Conservation (phyloP, 2,113 vertebrate genomes). For the Podilymbus podiceps region DNA sequence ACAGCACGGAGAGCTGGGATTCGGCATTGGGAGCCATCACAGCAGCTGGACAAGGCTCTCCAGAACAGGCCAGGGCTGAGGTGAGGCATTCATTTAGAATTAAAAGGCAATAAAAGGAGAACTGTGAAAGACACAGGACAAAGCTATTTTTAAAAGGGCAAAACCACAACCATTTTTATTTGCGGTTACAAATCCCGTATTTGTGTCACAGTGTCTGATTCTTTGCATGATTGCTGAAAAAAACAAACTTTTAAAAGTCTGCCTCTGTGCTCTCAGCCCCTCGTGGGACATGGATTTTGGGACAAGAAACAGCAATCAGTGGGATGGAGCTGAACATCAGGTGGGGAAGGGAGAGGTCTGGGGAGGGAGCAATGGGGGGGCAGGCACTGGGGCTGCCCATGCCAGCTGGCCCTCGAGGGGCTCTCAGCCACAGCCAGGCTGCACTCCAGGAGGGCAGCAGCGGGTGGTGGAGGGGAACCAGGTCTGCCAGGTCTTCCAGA, state of each 20-base stretch:
- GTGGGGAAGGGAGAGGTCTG: not conserved
- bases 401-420: accelerated
- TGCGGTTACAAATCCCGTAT: constrained; percentile 43
- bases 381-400: not conserved
- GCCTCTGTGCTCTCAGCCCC: not conserved
- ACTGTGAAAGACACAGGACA: constrained; percentile 48
- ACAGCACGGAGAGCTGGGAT: not conserved
- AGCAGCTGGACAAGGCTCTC: not conserved
- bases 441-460: accelerated
- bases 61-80: constrained; percentile 29
- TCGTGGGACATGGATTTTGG: not conserved
- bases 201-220: constrained; percentile 60
- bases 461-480: accelerated
- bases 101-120: constrained; percentile 57
- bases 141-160: constrained; percentile 65
- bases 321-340: not conserved
- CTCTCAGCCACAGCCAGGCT: not conserved
- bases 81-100: constrained; percentile 31
- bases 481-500: not conserved
- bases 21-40: not conserved
- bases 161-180: constrained; percentile 61
- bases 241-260: constrained; percentile 1
- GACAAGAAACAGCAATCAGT: not conserved
- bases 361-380: not conserved
- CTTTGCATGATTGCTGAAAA: not conserved